A percentile compares a stretch with the other conserved stretches of the same genome.
These are phyloP conservation scores for Hemithea aestivaria DNA, from an alignment of 2,888 invertebrate genomes.

Conservation along the genomic window DNA sequence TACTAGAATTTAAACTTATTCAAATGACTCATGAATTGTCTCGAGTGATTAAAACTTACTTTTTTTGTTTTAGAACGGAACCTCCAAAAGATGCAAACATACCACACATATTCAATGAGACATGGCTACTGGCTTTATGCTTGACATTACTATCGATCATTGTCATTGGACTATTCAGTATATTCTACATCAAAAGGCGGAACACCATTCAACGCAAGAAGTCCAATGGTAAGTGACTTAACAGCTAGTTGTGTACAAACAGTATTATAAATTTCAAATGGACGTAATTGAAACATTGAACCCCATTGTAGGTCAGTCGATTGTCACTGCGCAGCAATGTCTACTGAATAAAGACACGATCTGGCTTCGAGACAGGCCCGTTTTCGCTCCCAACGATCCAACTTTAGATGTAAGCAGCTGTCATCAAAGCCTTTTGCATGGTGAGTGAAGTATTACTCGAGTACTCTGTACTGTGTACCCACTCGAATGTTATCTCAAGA, in stretches of 20 bases:
- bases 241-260: conserved; percentile 25
- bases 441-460: conserved; percentile 39
- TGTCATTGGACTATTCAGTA: conserved; percentile 62
- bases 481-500: conserved; percentile 16
- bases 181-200: conserved; percentile 66
- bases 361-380: conserved; percentile 69
- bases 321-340: conserved; percentile 73
- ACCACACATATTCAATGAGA: conserved; percentile 66
- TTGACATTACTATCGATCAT: conserved; percentile 63
- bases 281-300: conserved; percentile 58
- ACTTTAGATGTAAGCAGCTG: conserved; percentile 63
- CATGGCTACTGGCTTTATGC: conserved; percentile 67
- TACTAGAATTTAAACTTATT: no score
- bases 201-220: conserved; percentile 68
- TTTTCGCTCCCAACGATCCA: conserved; percentile 60
- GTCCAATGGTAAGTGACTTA: conserved; percentile 54
- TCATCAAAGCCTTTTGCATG: conserved; percentile 70
- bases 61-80: conserved; percentile 53
- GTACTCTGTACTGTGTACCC: conserved; percentile 6
- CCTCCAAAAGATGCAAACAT: conserved; percentile 68
- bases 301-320: conserved; percentile 68
- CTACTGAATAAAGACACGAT: conserved; percentile 75
- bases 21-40: no score
- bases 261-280: conserved; percentile 21
- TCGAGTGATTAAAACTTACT: background rate